These are phyloP conservation scores for Cryptomyrus ogoouensis DNA, from an alignment of 2,113 vertebrate species.

Conservation along the genomic window DNA sequence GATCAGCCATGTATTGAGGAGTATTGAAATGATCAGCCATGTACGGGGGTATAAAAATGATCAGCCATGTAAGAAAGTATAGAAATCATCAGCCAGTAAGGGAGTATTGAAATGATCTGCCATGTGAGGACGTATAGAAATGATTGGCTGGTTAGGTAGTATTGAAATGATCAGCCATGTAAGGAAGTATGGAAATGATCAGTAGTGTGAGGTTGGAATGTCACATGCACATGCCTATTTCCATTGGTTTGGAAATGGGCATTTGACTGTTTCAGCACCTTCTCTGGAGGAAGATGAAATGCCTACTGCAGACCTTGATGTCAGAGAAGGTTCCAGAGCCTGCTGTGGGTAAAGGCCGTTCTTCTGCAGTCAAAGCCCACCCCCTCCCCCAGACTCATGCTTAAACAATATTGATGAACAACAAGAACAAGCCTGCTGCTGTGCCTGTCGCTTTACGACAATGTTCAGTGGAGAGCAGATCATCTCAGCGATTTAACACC, in stretches of 20 bases:
- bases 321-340: background rate
- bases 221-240: background rate
- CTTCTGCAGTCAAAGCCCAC: background rate
- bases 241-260: background rate
- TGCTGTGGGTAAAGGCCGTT: background rate
- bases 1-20: background rate
- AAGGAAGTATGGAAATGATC: background rate
- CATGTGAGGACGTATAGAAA: background rate
- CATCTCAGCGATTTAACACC: constrained; percentile 32
- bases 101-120: background rate
- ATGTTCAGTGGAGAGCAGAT: constrained; percentile 20
- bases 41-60: background rate
- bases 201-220: background rate
- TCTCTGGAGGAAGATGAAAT: background rate
- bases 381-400: background rate
- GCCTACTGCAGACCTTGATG: background rate
- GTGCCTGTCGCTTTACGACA: background rate
- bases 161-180: background rate
- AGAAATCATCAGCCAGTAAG: no score
- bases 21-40: background rate
- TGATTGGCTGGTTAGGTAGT: background rate
- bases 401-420: background rate
- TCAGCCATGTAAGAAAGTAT: background rate
- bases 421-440: background rate
- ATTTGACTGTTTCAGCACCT: background rate